Evolutionary conservation across 2,113 vertebrate genomes (phyloP).

Genomic region (Mirounga angustirostris): DNA sequence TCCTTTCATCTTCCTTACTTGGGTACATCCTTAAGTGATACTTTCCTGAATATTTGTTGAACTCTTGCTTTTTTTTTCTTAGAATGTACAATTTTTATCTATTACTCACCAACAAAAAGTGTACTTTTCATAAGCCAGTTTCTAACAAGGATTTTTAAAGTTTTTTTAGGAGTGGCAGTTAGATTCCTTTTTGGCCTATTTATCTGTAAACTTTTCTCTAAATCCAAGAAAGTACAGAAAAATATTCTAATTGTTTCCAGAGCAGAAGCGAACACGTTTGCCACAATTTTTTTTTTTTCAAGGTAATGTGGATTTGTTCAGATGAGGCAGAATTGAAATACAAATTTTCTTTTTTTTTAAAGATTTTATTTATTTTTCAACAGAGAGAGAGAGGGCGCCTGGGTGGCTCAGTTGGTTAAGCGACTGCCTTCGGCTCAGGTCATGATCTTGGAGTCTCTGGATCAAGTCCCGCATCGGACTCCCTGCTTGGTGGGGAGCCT

Average conservation of each 20-base stretch:
- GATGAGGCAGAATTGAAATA: conserved; percentile 32
- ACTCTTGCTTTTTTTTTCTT: conserved; percentile 55
- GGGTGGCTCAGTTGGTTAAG: too few relatives aligned
- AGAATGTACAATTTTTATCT: conserved; percentile 24
- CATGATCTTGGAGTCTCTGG: too few relatives aligned
- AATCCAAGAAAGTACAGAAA: conserved; percentile 1
- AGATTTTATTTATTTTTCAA: too few relatives aligned
- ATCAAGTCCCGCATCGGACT: too few relatives aligned
- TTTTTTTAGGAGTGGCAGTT: not conserved
- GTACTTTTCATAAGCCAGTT: conserved; percentile 28
- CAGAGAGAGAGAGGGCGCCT: too few relatives aligned
- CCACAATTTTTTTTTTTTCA: not conserved
- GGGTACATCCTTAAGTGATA: not conserved
- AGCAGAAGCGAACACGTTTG: conserved; percentile 29
- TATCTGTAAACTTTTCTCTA: conserved; percentile 44
- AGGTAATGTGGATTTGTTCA: conserved; percentile 8
- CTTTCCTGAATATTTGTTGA: conserved; percentile 8
- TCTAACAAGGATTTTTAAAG: not conserved
- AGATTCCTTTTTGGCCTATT: not conserved
- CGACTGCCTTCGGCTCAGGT: too few relatives aligned
- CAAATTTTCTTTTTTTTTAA: not conserved
- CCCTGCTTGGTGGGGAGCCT: too few relatives aligned
- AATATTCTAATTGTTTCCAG: conserved; percentile 44
- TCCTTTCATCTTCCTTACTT: not conserved
- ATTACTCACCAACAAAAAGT: not conserved